Percentiles rank a stretch among this genome's conserved stretches.
Conservation (phyloP, 2,888 invertebrate species). For the Plutella xylostella region DNA sequence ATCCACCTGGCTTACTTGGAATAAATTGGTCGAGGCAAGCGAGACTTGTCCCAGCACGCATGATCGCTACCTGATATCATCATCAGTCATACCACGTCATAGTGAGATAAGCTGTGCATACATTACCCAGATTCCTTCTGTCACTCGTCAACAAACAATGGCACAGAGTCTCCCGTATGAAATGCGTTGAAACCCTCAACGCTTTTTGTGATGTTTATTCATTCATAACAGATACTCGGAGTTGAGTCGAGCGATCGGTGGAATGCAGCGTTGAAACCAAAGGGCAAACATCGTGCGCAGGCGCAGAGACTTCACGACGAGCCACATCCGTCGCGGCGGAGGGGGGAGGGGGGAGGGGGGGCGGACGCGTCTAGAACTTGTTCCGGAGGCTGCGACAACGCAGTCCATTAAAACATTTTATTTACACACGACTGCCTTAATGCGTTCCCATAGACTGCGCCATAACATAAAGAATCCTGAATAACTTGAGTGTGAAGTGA, state of each 20-base stretch:
- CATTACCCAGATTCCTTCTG: too few species aligned
- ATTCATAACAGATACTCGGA: constrained; percentile 2
- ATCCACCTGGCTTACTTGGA: too few species aligned
- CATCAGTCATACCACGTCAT: too few species aligned
- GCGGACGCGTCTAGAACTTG: constrained; percentile 14
- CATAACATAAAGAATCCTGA: too few species aligned
- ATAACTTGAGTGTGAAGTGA: too few species aligned
- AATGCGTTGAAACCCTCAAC: background rate
- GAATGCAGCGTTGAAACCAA: constrained; percentile 17
- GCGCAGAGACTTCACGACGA: constrained; percentile 23
- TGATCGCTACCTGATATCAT: too few species aligned
- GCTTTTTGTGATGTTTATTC: constrained; percentile 6
- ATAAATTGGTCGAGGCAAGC: too few species aligned
- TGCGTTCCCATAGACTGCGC: background rate
- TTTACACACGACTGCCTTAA: background rate
- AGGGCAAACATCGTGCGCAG: constrained; percentile 35
- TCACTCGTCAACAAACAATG: background rate
- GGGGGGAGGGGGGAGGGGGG: constrained; percentile 20
- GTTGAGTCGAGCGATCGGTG: constrained; percentile 2
- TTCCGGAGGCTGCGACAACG: constrained; percentile 16
- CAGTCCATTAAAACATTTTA: background rate
- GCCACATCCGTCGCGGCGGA: constrained; percentile 27
- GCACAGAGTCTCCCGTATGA: background rate
- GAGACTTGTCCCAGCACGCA: too few species aligned
- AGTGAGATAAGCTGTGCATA: too few species aligned